Evolutionary conservation across 2,888 invertebrate genomes (phyloP).

Genomic region (Polydrusus pterygomalis): DNA sequence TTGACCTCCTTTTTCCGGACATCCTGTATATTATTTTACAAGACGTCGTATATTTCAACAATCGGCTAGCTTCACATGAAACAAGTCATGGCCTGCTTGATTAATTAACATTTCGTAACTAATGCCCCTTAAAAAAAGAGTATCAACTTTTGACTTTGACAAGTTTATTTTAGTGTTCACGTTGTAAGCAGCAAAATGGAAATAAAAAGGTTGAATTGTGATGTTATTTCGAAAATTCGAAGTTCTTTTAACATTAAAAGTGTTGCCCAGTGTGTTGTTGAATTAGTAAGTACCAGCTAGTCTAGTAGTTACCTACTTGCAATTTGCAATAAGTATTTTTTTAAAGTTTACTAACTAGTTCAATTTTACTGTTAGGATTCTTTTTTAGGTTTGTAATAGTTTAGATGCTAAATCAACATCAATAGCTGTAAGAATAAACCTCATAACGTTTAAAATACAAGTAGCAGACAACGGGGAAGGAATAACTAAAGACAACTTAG

Average conservation of each 20-base stretch:
- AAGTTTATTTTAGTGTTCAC: neutral
- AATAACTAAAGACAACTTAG: slow-evolving; percentile 75
- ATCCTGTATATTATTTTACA: too few species aligned
- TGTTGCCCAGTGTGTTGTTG: slow-evolving; percentile 77
- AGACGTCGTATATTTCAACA: neutral
- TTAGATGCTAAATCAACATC: slow-evolving; percentile 82
- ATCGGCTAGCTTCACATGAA: slow-evolving; percentile 6
- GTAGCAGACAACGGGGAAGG: slow-evolving; percentile 87
- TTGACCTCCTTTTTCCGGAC: too few species aligned
- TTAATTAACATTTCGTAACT: neutral
- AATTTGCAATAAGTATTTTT: slow-evolving; percentile 1
- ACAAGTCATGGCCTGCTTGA: slow-evolving; percentile 2
- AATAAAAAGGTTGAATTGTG: slow-evolving; percentile 65
- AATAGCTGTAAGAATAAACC: slow-evolving; percentile 81
- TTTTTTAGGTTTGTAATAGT: slow-evolving; percentile 79
- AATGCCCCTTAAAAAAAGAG: neutral
- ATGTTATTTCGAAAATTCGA: slow-evolving; percentile 74
- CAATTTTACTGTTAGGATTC: neutral
- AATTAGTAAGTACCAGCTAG: slow-evolving; percentile 76
- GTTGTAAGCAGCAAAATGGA: slow-evolving; percentile 61
- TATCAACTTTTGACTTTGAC: neutral
- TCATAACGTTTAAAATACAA: slow-evolving; percentile 78
- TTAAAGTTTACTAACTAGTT: neutral
- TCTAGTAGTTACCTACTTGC: too few species aligned
- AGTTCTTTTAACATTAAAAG: slow-evolving; percentile 76